Evolutionary conservation across 2,797 vertebrate species (phyloP).

Genomic region (Nannoperca obscura): DNA sequence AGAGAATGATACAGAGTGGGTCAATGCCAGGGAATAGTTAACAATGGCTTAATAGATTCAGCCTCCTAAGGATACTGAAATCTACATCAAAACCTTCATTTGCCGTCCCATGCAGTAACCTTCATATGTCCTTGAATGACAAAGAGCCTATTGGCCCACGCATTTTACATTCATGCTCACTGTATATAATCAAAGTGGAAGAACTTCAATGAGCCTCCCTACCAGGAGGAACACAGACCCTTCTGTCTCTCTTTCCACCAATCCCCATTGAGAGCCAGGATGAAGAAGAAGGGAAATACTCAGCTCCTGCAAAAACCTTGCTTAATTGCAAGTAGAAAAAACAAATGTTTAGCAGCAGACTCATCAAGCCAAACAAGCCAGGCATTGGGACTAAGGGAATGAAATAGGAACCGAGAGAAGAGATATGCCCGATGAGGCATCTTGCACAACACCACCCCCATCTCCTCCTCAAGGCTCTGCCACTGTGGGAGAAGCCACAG

Average conservation of each 20-base stretch:
- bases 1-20: neutral
- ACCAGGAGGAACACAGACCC: slow-evolving; percentile 65
- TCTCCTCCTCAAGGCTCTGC: slow-evolving; percentile 67
- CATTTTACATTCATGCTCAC: slow-evolving; percentile 71
- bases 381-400: slow-evolving; percentile 36
- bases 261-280: slow-evolving; percentile 66
- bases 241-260: slow-evolving; percentile 58
- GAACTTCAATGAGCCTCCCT: slow-evolving; percentile 71
- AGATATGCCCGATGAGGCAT: slow-evolving; percentile 55
- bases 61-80: slow-evolving; percentile 53
- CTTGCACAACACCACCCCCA: slow-evolving; percentile 66
- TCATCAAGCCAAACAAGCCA: slow-evolving; percentile 70
- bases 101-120: slow-evolving; percentile 60
- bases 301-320: slow-evolving; percentile 54
- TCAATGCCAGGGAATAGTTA: slow-evolving; percentile 23
- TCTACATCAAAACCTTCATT: slow-evolving; percentile 55
- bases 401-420: slow-evolving; percentile 43
- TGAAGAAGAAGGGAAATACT: slow-evolving; percentile 61
- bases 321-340: slow-evolving; percentile 72
- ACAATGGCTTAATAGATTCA: slow-evolving; percentile 35
- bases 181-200: slow-evolving; percentile 75
- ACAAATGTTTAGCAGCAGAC: slow-evolving; percentile 65
- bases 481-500: slow-evolving; percentile 63
- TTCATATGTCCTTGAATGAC: slow-evolving; percentile 76
- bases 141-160: slow-evolving; percentile 69